Conservation (phyloP, 2,888 invertebrate genomes). For the Altica lythri region DNA sequence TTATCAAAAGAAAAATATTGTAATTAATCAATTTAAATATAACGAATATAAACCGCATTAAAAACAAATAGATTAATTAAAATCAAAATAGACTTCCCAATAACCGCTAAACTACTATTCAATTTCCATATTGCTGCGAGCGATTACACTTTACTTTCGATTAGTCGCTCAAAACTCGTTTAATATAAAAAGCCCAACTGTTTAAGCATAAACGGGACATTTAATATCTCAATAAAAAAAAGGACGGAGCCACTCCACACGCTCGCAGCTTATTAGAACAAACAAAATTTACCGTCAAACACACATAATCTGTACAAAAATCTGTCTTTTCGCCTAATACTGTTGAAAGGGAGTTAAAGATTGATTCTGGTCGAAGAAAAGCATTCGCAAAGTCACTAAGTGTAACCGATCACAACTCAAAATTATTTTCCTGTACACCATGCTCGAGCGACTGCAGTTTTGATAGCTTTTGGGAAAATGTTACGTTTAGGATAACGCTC, state of each 20-base stretch:
- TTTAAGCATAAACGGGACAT: slow-evolving; percentile 18
- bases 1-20: no score
- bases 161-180: slow-evolving; percentile 5
- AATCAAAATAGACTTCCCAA: neutral
- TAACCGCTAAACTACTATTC: neutral
- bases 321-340: slow-evolving; percentile 51
- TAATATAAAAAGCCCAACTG: slow-evolving; percentile 9
- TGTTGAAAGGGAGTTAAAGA: slow-evolving; percentile 49
- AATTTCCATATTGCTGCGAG: slow-evolving; percentile 11
- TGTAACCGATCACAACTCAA: slow-evolving; percentile 44
- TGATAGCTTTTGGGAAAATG: slow-evolving; percentile 36
- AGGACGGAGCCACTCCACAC: slow-evolving; percentile 18
- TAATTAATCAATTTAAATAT: no score
- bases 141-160: slow-evolving; percentile 15
- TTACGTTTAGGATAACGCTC: neutral
- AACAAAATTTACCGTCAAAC: slow-evolving; percentile 41
- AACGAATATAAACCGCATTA: no score
- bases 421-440: slow-evolving; percentile 49
- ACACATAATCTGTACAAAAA: slow-evolving; percentile 48
- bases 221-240: slow-evolving; percentile 21
- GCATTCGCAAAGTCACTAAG: slow-evolving; percentile 46
- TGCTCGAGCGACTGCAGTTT: slow-evolving; percentile 46
- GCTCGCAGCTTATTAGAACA: slow-evolving; percentile 38
- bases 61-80: no score
- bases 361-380: slow-evolving; percentile 41